A percentile compares a stretch with the other conserved stretches of the same genome.
These are phyloP conservation scores for Ernsta delagoae DNA, from an alignment of 2,888 invertebrate genomes.

Conservation along the genomic window DNA sequence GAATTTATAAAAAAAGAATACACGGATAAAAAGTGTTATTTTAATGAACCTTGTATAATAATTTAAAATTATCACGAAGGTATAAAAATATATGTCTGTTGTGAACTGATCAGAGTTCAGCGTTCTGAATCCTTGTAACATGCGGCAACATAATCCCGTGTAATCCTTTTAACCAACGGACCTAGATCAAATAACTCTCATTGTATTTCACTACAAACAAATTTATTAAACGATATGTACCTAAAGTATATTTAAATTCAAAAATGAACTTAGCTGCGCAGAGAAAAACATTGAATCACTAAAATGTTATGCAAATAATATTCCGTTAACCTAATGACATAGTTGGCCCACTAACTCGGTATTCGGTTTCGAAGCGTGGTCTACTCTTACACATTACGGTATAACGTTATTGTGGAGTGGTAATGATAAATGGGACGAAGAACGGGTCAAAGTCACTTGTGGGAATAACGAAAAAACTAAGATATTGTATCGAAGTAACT, in stretches of 20 bases:
- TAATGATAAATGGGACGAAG: constrained; percentile 57
- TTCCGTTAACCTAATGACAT: constrained; percentile 79
- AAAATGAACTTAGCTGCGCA: constrained; percentile 11
- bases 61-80: too few relatives aligned
- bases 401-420: constrained; percentile 63
- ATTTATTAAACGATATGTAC: too few relatives aligned
- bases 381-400: constrained; percentile 74
- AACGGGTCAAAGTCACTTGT: constrained; percentile 73
- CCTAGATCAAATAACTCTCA: background rate
- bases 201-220: background rate
- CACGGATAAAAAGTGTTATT: background rate
- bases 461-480: constrained; percentile 53
- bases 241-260: constrained; percentile 10
- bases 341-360: constrained; percentile 71
- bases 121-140: constrained; percentile 70
- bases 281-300: constrained; percentile 46
- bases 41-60: too few relatives aligned
- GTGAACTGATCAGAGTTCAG: constrained; percentile 51
- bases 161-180: constrained; percentile 66
- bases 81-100: background rate
- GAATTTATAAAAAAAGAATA: background rate
- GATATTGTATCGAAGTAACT: constrained; percentile 38
- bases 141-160: constrained; percentile 60
- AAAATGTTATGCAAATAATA: constrained; percentile 66
- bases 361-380: constrained; percentile 57